Base-by-base conservation (phyloP, 2,113 vertebrate genomes). In the Carettochelys insculpta region DNA sequence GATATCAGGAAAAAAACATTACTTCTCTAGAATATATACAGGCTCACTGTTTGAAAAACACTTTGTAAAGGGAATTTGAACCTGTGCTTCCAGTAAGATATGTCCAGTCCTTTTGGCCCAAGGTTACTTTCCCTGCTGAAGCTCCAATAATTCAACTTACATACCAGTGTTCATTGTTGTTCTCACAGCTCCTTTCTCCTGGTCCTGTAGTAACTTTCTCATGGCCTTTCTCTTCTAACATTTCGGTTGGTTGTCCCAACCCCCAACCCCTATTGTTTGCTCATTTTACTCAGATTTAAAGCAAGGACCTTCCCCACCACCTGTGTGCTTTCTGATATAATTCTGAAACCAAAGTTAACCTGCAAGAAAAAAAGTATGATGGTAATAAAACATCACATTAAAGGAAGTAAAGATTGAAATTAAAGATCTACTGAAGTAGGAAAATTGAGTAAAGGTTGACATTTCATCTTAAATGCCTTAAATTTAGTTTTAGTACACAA, bases 401-500 rank as follows among this genome's bases (percentile, higher is more conserved):
- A 52, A 84, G 45, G 77, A 87, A 88, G 85, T 88, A 75, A 47
- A 45, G 6, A 4, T 82, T 13, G 29, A 52, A 51, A 14, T 80
- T 17, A 43, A 53, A 93, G 85, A n/a, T n/a, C 38, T 45, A 61
- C 81, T n/a, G 71, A 86, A 92, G 77, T 31, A 88, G 6, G 8
- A 76, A 81, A 71, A 5, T 68, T 0, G 34, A 83, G 53, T 82
- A 83, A 31, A 38, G 29, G 22, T 1, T 4, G 16, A 13, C 83
- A 73, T 89, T 95, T 77, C 51, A 87, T 95, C 86, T 58, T 88
- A 31, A 41, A 11, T 53, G 89, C 34, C 9, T 93, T 31, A 24
- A 65, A 50, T 12, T 71, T 22, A 6, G 76, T 52, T 76, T 82
- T 83, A 41, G 48, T 87, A 80, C 10, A 43, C 53, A 45, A 12